Conservation (phyloP, 1,140 invertebrate species). For the Maconellicoccus hirsutus region DNA sequence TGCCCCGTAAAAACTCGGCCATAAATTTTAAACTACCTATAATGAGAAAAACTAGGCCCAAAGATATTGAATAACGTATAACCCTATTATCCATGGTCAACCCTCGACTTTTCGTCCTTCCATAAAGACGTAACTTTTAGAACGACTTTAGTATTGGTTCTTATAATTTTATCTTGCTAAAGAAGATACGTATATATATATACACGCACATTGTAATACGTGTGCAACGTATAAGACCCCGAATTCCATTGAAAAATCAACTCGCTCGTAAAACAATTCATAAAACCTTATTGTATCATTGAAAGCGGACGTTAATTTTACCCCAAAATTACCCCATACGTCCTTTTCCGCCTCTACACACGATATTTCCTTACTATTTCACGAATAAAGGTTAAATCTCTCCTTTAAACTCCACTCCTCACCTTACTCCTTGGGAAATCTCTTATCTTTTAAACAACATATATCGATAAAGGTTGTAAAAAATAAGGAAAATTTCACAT, state of each 20-base stretch:
- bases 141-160: too few species aligned
- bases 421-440: too few species aligned
- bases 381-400: too few species aligned
- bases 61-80: neutral
- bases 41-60: neutral
- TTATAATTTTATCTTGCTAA: neutral
- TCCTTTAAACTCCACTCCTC: too few species aligned
- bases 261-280: slow-evolving; percentile 3
- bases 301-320: too few species aligned
- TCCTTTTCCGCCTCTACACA: neutral
- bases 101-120: neutral
- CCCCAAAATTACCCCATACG: neutral
- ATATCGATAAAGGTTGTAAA: too few species aligned
- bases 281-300: neutral
- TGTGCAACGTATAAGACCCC: too few species aligned
- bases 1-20: neutral
- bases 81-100: neutral
- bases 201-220: too few species aligned
- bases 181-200: too few species aligned
- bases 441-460: too few species aligned
- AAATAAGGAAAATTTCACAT: slow-evolving; percentile 17
- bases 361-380: too few species aligned
- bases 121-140: neutral
- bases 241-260: neutral
- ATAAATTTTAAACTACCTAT: neutral